These are phyloP conservation scores for Chironomus riparius DNA, from an alignment of 2,888 invertebrate genomes.

Conservation along the genomic window DNA sequence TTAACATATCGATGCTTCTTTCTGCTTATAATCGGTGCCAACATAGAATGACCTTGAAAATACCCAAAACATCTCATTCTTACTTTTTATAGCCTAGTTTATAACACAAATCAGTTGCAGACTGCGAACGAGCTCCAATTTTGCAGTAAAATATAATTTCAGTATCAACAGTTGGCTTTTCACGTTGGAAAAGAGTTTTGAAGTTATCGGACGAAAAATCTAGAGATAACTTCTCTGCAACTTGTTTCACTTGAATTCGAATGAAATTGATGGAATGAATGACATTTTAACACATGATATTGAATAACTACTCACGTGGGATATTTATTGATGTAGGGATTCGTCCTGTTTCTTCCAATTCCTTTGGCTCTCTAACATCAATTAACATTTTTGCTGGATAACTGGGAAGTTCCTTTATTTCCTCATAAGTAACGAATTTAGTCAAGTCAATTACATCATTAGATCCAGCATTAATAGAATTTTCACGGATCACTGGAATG, in stretches of 20 bases:
- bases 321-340: slow-evolving; percentile 69
- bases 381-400: slow-evolving; percentile 50
- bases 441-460: neutral
- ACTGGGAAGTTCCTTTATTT: slow-evolving; percentile 44
- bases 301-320: slow-evolving; percentile 47
- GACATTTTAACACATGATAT: neutral
- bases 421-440: slow-evolving; percentile 34
- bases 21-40: neutral
- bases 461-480: neutral
- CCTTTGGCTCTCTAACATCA: slow-evolving; percentile 67
- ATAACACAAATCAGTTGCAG: slow-evolving; percentile 46
- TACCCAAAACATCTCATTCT: neutral
- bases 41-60: neutral
- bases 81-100: slow-evolving; percentile 20
- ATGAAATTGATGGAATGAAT: neutral
- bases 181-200: slow-evolving; percentile 37
- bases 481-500: too few relatives aligned
- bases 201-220: slow-evolving; percentile 2
- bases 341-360: slow-evolving; percentile 58
- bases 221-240: neutral
- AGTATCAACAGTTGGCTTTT: slow-evolving; percentile 48
- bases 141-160: slow-evolving; percentile 55
- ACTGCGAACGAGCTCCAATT: slow-evolving; percentile 53
- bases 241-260: slow-evolving; percentile 12
- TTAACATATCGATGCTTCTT: neutral